Conservation (phyloP, 2,797 vertebrate genomes). For the Enteromius argenteus region DNA sequence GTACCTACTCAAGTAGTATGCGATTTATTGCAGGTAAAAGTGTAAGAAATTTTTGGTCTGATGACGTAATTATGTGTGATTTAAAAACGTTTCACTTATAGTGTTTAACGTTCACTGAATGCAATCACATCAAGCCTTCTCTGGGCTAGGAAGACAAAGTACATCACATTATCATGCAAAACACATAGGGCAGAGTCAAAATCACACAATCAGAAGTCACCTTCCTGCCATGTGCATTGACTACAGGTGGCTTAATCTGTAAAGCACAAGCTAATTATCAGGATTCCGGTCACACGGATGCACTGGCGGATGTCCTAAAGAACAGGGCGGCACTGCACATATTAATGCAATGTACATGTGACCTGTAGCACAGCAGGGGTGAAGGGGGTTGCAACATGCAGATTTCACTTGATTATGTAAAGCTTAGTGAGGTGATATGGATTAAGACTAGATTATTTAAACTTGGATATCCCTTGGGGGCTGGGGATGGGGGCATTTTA, state of each 20-base stretch:
- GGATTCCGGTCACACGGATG: slow-evolving; percentile 63
- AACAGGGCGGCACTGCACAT: slow-evolving; percentile 55
- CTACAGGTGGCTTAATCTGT: slow-evolving; percentile 59
- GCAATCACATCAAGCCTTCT: neutral
- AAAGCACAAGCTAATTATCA: slow-evolving; percentile 63
- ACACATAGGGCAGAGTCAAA: slow-evolving; percentile 35
- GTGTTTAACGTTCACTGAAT: neutral
- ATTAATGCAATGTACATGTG: slow-evolving; percentile 59
- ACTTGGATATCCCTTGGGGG: slow-evolving; percentile 34
- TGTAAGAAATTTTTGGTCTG: neutral
- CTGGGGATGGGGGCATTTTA: slow-evolving; percentile 20
- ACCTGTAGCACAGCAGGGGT: slow-evolving; percentile 46
- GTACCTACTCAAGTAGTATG: no score
- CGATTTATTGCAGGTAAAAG: neutral
- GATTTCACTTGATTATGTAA: slow-evolving; percentile 67
- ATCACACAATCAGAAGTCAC: slow-evolving; percentile 59
- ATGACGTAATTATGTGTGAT: neutral
- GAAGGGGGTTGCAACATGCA: slow-evolving; percentile 55
- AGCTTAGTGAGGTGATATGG: slow-evolving; percentile 58
- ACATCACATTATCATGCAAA: slow-evolving; percentile 16
- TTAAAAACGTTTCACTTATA: neutral
- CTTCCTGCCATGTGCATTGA: slow-evolving; percentile 61
- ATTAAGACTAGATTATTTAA: slow-evolving; percentile 59
- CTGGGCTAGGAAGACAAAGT: slow-evolving; percentile 1
- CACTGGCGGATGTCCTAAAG: slow-evolving; percentile 54